Base-by-base conservation (phyloP, 1,140 invertebrate species). In the Venustaconcha ellipsiformis region DNA sequence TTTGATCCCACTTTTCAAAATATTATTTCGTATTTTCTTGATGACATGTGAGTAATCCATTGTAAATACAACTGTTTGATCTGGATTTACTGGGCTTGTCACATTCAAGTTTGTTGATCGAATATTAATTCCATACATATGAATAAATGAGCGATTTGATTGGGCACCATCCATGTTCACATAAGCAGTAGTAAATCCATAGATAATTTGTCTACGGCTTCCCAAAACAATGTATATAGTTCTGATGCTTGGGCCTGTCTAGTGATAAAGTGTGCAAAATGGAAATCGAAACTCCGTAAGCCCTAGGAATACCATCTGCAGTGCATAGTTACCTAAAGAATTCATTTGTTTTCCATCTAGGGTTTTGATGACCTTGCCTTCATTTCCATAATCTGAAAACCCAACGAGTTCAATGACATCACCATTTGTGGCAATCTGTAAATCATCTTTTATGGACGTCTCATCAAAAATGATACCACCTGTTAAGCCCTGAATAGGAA, bases 21-120 rank as follows among this genome's bases (percentile, higher is more conserved):
- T 69, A 57, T 72, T 76, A 26, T 79, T 79, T 18, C 74, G 48
- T 13, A 79, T 75, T 73, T 76, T 79, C 59, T 79, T 79, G 4
- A 79, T 55, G 5, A 72, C 60, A 60, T 76, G 78, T 13, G 70
- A 76, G 64, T 64, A 68, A 26, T 78, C 79, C 76, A 81, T 81
- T 12, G 75, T 78, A n/a, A 78, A 79, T 59, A 74, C 30, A 63
- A 82, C 30, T 18, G 64, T 26, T 17, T n/a, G 2, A 0, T 74
- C 48, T 20, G 62, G 66, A 15, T 20, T 60, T 15, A 64, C 37
- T n/a, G 70, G 63, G 72, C 67, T 74, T 37, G 63, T 56, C 20
- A 71, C 63, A 23, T 55, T 71, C 17, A 76, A 76, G 13, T 76
- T 67, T 11, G 66, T 71, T 23, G 59, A 37, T 14, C 1, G 1